Evolutionary conservation across 2,888 invertebrate genomes (phyloP), one percentile per base, ranked within the genome.

Genomic region (Diarsia dahlii): DNA sequence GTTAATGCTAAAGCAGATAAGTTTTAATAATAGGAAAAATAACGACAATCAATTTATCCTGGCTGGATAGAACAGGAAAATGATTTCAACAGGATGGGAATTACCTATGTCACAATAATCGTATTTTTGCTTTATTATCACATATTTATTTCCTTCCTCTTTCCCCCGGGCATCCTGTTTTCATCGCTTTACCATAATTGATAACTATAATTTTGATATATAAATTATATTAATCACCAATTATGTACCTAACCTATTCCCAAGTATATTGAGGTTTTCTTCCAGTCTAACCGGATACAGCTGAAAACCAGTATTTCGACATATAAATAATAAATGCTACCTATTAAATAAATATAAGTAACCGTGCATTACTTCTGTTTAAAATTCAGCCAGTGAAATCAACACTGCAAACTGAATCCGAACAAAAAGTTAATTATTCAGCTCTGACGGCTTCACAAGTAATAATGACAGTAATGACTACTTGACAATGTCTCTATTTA

Each of bases 381-480:
- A 54, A 58, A 75, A 76, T 76, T 64, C 39, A 50, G 62, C 56
- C 70, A 50, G 54, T 50, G 54, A 76, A 50, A 70, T 77, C 63
- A 45, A 70, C 54, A 63, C 48, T 70, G 12, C n/a, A 70, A 56
- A 76, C n/a, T 64, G 63, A 70, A 64, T 76, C 45, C 72, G 52
- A 50, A 77, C 60, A 72, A 78, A 77, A 66, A 77, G 65, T 77
- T 63, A 72, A 78, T 78, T 78, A 78, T 78, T 66, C 72, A 72
- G 54, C 39, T 62, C 13, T 45, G 72, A 78, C 54, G 62, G 46
- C 48, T 56, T 34, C 77, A 56, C 39, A 18, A 64, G 67, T 63
- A 20, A 63, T 68, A 64, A 78, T 65, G 74, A 64, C 72, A 54
- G 67, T 74, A 68, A 68, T 52, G 34, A n/a, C 39, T 34, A 3